Evolutionary conservation across 2,888 invertebrate genomes (phyloP), one percentile per base, ranked within the genome.

Genomic region (Yponomeuta plumbellus): DNA sequence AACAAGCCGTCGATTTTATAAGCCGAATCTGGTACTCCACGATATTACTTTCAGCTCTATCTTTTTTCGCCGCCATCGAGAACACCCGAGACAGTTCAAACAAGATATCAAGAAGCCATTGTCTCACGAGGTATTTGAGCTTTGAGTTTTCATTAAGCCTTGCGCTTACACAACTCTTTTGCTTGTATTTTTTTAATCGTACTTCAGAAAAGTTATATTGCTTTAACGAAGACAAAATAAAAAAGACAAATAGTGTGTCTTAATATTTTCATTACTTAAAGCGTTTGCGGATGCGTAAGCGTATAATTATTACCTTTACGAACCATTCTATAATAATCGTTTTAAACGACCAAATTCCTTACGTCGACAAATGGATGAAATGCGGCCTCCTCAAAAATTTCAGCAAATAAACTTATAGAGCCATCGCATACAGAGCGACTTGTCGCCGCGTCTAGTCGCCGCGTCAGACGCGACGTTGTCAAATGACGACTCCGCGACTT

Each of bases 1-100:
- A 83, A 77, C 73, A 76, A 73, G 74, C 74, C 70, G 70, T 68
- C 75, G 69, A 71, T 71, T 79, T 74, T 70, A 61, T 71, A 69
- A 74, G 74, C 73, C 67, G 75, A 78, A 76, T 75, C 73, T 77
- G 70, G 56, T 64, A 22, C 52, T 52, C 17, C 52, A 52, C 56
- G 34, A 64, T 52, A 56, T 64, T 64, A 61, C 61, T 23, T 61
- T 61, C 61, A 17, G 26, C n/a, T 58, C 21, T 20, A 20, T 13
- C 22, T 13, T 21, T n/a, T 61, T 26, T 23, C 11, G 11, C 23
- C 13, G 2, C 17, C n/a, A 17, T 61, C 6, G 17, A 8, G 17
- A 26, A 26, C 21, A 61, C 10, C 21, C 13, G 20, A 21, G 58
- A 4, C n/a, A 58, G 58, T 22, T 20, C 61, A n/a, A 52, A 17